Evolutionary conservation across 2,888 invertebrate species (phyloP), one percentile per base, ranked within the genome.

Genomic region (Pollenia labialis): DNA sequence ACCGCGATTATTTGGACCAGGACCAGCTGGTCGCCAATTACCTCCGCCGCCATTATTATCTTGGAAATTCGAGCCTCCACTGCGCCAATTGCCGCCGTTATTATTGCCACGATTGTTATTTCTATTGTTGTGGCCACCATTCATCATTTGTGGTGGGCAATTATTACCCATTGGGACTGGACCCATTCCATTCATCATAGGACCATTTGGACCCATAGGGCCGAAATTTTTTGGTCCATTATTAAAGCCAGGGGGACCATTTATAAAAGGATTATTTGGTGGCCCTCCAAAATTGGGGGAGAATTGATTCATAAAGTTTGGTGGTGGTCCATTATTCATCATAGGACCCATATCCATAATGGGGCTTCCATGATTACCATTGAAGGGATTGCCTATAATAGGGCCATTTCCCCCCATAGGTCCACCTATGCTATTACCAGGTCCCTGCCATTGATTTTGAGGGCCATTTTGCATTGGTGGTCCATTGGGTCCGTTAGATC

Each of bases 1-100:
- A 16, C 90, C 92, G 12, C 94, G 94, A 66, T 90, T 90, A 85
- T 90, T 90, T 79, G 89, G 88, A 83, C 94, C 91, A 92, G 95
- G 94, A 89, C 93, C 94, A 90, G 94, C 91, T 91, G 95, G 94
- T 86, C 95, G 94, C 94, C 94, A 95, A 79, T 94, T 94, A 16
- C 94, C 95, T 44, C 94, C 94, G 12, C 81, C 82, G 10, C 90
- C 90, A 44, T 75, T 87, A 72, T 89, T 91, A 56, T 92, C 92
- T 85, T 91, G 90, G 68, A 92, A 93, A 62, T 91, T 91, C 62
- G 83, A 90, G 89, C 91, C 94, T 18, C 92, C 92, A 14, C 90
- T 90, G 64, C 92, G 91, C 92, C 93, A 92, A 89, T 91, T 89
- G 85, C 92, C 91, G 56, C 91, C 90, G 64, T 88, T 90, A 75